These are phyloP conservation scores for Brachyhypopomus occidentalis DNA, from an alignment of 2,113 vertebrate species.

Conservation along the genomic window DNA sequence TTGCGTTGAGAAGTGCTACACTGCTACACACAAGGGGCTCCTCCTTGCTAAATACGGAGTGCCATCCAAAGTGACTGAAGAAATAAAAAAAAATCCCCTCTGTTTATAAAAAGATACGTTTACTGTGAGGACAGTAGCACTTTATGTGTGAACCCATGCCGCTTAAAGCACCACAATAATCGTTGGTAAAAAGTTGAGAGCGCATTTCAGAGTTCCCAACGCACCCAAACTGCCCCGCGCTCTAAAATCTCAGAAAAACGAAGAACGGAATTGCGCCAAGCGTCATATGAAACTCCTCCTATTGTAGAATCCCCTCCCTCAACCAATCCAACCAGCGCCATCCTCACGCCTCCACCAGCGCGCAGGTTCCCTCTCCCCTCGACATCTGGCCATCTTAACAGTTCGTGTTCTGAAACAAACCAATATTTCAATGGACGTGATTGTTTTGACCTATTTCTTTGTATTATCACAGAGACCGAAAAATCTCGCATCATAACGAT, in stretches of 20 bases:
- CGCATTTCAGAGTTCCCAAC: constrained; percentile 27
- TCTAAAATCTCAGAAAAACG: constrained; percentile 69
- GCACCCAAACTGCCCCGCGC: constrained; percentile 36
- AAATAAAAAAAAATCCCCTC: constrained; percentile 51
- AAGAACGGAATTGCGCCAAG: constrained; percentile 74
- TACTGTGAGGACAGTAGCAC: constrained; percentile 61
- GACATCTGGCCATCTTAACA: neutral
- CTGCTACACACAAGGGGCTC: constrained; percentile 51
- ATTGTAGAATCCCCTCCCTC: constrained; percentile 20
- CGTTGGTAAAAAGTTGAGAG: constrained; percentile 40
- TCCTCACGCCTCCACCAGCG: neutral
- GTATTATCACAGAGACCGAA: constrained; percentile 7
- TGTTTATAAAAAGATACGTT: constrained; percentile 62
- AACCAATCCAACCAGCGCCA: constrained; percentile 5
- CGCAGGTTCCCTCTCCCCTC: too few species aligned
- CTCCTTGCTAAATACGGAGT: constrained; percentile 58
- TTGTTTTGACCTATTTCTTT: neutral
- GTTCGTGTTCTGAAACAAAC: neutral
- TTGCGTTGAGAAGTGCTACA: constrained; percentile 43
- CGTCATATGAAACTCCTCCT: constrained; percentile 76
- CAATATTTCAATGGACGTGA: neutral
- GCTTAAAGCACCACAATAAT: constrained; percentile 41
- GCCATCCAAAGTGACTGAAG: constrained; percentile 59
- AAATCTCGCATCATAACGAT: neutral
- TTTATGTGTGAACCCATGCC: constrained; percentile 62